Evolutionary conservation across 1,140 invertebrate species (phyloP).

Genomic region (Pseudachorutes palmiensis): DNA sequence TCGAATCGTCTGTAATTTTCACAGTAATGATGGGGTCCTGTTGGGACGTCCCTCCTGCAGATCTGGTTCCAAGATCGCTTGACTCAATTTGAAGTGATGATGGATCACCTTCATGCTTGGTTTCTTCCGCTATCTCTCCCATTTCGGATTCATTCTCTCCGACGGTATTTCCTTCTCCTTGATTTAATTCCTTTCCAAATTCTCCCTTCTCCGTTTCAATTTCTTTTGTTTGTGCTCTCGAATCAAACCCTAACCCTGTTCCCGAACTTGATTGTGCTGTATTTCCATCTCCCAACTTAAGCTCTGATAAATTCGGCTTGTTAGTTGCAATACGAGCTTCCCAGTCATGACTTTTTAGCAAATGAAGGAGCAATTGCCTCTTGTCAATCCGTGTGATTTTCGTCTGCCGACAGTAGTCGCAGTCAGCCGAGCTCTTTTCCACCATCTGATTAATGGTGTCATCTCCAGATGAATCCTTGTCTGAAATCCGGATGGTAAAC

Average conservation of each 20-base stretch:
- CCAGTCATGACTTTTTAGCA: slow-evolving; percentile 63
- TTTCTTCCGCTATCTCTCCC: background rate
- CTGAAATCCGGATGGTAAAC: background rate
- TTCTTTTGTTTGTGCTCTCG: background rate
- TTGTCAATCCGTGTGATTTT: slow-evolving; percentile 70
- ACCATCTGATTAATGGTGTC: slow-evolving; percentile 30
- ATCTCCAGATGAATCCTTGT: too few relatives aligned
- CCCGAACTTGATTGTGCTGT: too few relatives aligned
- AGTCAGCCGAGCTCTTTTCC: slow-evolving; percentile 44
- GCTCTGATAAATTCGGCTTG: too few relatives aligned
- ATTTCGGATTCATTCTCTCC: background rate
- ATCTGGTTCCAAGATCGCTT: too few relatives aligned
- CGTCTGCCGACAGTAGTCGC: slow-evolving; percentile 75
- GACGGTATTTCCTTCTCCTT: background rate
- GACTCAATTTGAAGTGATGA: too few relatives aligned
- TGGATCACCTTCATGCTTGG: background rate
- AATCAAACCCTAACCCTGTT: background rate
- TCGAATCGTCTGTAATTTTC: too few relatives aligned
- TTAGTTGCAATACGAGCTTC: background rate
- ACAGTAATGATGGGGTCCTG: too few relatives aligned
- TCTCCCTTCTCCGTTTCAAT: background rate
- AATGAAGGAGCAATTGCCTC: slow-evolving; percentile 64
- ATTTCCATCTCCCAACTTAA: background rate
- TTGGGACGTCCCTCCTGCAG: too few relatives aligned
- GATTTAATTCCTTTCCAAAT: background rate